phyloP scores from a whole-genome alignment of 2,888 invertebrate genomes.

The Ophion slaviceki region DNA sequence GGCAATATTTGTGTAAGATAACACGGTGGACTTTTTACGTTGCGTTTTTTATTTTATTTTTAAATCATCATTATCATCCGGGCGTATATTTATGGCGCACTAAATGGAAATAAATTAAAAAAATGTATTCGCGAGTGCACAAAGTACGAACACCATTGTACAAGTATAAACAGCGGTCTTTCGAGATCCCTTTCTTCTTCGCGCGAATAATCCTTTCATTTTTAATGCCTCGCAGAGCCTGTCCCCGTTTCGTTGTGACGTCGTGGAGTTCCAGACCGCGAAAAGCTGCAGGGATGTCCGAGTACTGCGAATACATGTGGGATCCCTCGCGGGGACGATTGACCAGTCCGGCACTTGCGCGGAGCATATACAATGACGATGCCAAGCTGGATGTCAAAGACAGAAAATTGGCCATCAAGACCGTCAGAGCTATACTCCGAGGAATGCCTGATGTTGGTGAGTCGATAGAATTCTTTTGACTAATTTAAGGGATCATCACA shows the following conservation, averaged over 20 bases:
- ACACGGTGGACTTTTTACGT: constrained; percentile 5
- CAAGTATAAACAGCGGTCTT: not conserved
- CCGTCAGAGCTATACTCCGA: constrained; percentile 79
- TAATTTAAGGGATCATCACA: not conserved
- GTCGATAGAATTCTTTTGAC: constrained; percentile 49
- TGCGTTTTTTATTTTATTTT: constrained; percentile 7
- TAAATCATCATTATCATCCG: not conserved
- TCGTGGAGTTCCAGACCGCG: not conserved
- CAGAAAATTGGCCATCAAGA: constrained; percentile 81
- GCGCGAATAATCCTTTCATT: not conserved
- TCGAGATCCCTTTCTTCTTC: not conserved
- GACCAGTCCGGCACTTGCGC: constrained; percentile 68
- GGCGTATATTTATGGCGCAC: not conserved
- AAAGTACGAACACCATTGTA: not conserved
- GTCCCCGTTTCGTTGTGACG: not conserved
- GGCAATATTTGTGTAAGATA: constrained; percentile 51
- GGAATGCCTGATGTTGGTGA: constrained; percentile 81
- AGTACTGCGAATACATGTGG: constrained; percentile 82
- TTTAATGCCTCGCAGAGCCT: constrained; percentile 5
- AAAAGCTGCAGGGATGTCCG: constrained; percentile 74
- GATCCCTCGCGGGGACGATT: constrained; percentile 76
- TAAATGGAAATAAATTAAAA: not conserved
- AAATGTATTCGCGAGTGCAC: not conserved
- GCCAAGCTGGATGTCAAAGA: constrained; percentile 77
- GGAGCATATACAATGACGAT: constrained; percentile 79